A percentile compares a stretch with the other conserved stretches of the same genome.
Conservation (phyloP, 2,797 vertebrate genomes). For the Hemibagrus guttatus region DNA sequence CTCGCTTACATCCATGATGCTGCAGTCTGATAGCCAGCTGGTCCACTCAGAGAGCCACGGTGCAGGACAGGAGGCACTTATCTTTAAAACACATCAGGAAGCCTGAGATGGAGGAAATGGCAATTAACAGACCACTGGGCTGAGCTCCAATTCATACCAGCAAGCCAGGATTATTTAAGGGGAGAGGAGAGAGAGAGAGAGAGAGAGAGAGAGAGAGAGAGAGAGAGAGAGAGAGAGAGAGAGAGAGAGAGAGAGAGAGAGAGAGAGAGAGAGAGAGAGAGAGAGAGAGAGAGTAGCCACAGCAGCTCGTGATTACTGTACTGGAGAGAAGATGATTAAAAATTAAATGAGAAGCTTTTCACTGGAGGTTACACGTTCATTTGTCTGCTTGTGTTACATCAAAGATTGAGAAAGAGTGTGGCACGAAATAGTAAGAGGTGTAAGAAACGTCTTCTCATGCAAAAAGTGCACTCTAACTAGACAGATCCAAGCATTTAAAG, state of each 20-base stretch:
- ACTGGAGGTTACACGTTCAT: constrained; percentile 22
- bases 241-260: not conserved
- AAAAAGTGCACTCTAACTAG: not conserved
- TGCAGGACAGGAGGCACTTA: constrained; percentile 47
- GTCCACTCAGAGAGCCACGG: constrained; percentile 23
- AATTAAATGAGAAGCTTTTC: constrained; percentile 26
- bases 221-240: not conserved
- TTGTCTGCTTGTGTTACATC: constrained; percentile 28
- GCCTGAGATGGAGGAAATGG: constrained; percentile 50
- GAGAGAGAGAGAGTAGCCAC: not conserved
- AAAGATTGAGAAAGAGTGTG: constrained; percentile 10
- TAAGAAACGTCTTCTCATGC: not conserved
- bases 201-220: not conserved
- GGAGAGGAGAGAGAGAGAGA: not conserved
- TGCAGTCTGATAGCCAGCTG: constrained; percentile 37
- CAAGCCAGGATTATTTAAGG: constrained; percentile 23
- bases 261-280: not conserved
- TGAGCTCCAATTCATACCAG: constrained; percentile 41
- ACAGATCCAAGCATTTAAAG: constrained; percentile 4
- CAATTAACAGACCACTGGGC: constrained; percentile 54
- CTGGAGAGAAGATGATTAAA: constrained; percentile 28
- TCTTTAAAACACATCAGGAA: constrained; percentile 51
- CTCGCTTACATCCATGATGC: constrained; percentile 1
- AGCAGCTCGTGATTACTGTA: constrained; percentile 38
- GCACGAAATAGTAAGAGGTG: not conserved